Conservation (phyloP, 2,888 invertebrate genomes). For the Hyles lineata region DNA sequence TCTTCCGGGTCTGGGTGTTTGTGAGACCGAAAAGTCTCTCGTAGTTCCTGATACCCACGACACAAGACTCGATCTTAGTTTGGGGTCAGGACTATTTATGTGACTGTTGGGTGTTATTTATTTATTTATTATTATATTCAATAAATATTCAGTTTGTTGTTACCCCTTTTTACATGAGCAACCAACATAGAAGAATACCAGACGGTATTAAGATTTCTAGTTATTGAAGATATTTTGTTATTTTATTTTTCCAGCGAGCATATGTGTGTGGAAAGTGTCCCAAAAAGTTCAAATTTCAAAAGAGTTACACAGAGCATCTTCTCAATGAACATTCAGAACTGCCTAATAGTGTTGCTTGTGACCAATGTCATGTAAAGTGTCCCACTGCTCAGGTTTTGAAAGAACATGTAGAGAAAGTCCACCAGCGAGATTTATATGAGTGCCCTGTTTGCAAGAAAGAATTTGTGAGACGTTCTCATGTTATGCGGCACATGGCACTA, state of each 20-base stretch:
- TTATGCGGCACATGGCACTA: constrained; percentile 88
- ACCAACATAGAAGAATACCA: too few species aligned
- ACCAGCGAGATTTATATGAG: constrained; percentile 75
- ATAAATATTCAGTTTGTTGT: too few species aligned
- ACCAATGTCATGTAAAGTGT: constrained; percentile 88
- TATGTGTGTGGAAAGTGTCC: constrained; percentile 85
- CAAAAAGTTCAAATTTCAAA: constrained; percentile 89
- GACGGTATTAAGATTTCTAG: too few species aligned
- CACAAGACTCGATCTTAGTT: too few species aligned
- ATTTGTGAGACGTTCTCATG: constrained; percentile 91
- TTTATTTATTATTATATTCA: too few species aligned
- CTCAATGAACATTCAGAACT: constrained; percentile 88
- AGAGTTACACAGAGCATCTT: constrained; percentile 87
- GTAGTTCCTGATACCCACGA: too few species aligned
- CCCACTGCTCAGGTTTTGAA: constrained; percentile 85
- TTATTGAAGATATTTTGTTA: too few species aligned
- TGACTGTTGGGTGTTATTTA: too few species aligned
- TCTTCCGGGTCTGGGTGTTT: too few species aligned
- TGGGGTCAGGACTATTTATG: too few species aligned
- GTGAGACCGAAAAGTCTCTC: too few species aligned
- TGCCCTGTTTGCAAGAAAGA: constrained; percentile 89
- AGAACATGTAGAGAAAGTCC: constrained; percentile 88
- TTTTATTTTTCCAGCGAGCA: constrained; percentile 37
- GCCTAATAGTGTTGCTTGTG: constrained; percentile 86
- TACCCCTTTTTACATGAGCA: too few species aligned